These are phyloP conservation scores for Miniopterus natalensis DNA, from an alignment of 2,113 vertebrate species.

Conservation along the genomic window DNA sequence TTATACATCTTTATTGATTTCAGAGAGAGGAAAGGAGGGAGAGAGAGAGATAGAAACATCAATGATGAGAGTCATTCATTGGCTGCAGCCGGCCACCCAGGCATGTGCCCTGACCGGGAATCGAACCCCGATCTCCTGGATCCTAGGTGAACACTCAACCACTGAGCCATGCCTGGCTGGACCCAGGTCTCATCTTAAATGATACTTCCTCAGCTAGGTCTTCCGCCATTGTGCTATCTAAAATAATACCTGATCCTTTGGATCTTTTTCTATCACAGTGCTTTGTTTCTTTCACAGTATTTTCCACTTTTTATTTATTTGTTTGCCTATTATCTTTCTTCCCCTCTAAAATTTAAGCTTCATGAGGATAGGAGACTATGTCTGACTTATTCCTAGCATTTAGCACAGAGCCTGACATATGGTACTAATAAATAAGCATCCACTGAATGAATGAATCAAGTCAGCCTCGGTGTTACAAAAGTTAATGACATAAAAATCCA, in stretches of 20 bases:
- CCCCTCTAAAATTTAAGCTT: constrained; percentile 49
- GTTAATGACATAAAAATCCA: background rate
- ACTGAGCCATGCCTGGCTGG: too few relatives aligned
- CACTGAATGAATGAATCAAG: constrained; percentile 30
- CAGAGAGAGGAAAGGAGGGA: too few relatives aligned
- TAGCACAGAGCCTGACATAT: background rate
- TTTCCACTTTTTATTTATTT: background rate
- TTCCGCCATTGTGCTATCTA: background rate
- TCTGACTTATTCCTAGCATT: constrained; percentile 21
- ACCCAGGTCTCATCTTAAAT: background rate
- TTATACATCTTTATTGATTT: too few relatives aligned
- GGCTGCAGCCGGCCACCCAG: too few relatives aligned
- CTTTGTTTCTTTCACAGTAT: constrained; percentile 1
- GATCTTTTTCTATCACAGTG: background rate
- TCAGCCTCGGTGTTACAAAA: background rate
- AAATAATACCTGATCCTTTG: background rate
- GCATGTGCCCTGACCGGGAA: too few relatives aligned
- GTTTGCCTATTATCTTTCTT: background rate
- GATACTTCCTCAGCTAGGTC: constrained; percentile 18
- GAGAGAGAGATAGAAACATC: too few relatives aligned
- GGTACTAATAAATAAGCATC: constrained; percentile 12
- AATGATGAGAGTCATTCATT: too few relatives aligned
- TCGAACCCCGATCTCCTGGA: too few relatives aligned
- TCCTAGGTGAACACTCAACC: too few relatives aligned
- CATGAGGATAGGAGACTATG: background rate